Evolutionary conservation across 2,797 vertebrate genomes (phyloP).

Genomic region (Gallirallus australis): DNA sequence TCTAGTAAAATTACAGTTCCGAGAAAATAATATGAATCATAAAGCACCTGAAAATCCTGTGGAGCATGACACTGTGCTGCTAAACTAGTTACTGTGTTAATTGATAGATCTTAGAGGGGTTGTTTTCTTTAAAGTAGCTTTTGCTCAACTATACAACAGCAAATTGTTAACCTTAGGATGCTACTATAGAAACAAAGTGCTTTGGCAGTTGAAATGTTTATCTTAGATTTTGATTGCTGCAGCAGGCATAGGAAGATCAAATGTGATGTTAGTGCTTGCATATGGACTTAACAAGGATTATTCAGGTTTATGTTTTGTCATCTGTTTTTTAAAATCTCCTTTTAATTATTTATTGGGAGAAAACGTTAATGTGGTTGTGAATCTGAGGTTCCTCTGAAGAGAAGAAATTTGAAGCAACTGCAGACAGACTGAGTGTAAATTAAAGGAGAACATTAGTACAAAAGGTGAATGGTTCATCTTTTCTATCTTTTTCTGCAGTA

Average conservation of each 20-base stretch:
- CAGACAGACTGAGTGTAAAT: background rate
- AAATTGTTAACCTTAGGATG: background rate
- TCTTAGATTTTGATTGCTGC: background rate
- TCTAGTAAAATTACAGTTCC: background rate
- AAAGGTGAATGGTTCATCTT: slow-evolving; percentile 34
- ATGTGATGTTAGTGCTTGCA: background rate
- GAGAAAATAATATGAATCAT: background rate
- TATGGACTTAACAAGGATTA: background rate
- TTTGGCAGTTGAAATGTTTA: background rate
- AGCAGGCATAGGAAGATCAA: background rate
- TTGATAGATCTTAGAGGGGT: background rate
- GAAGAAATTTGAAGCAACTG: background rate
- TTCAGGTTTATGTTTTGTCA: background rate
- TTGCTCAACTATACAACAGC: background rate
- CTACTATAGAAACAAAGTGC: background rate
- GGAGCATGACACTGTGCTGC: background rate
- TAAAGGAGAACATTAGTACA: background rate
- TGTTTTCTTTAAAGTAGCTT: background rate
- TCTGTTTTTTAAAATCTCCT: background rate
- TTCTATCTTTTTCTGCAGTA: background rate
- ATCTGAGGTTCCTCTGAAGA: background rate
- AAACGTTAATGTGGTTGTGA: background rate
- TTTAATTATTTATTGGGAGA: slow-evolving; percentile 13
- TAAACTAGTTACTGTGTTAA: background rate
- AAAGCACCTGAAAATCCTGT: background rate